Conservation (phyloP, 2,888 invertebrate species). For the Rhagium mordax region DNA sequence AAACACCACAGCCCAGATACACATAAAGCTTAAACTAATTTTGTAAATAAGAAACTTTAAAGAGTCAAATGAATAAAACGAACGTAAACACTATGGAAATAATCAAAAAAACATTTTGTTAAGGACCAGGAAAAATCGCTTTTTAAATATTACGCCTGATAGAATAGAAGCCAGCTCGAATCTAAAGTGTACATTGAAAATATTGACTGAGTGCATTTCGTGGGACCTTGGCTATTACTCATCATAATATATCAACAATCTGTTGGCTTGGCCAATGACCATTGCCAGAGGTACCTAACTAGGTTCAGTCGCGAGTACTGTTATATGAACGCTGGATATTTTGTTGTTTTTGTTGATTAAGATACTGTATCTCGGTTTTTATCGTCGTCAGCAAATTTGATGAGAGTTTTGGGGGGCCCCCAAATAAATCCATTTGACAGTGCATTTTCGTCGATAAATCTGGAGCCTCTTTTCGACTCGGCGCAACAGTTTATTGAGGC, state of each 20-base stretch:
- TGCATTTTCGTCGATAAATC: background rate
- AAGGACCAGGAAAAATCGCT: too few relatives aligned
- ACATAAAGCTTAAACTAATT: too few relatives aligned
- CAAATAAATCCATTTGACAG: background rate
- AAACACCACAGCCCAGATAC: too few relatives aligned
- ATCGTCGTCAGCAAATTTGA: background rate
- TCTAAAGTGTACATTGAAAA: background rate
- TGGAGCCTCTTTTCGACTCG: too few relatives aligned
- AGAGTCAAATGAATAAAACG: too few relatives aligned
- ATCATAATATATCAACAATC: background rate
- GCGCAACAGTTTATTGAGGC: too few relatives aligned
- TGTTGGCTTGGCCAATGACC: background rate
- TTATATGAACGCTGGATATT: background rate
- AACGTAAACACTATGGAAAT: too few relatives aligned
- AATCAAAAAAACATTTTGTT: too few relatives aligned
- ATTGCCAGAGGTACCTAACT: background rate
- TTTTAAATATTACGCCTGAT: too few relatives aligned
- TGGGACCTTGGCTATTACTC: background rate
- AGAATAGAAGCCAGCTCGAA: too few relatives aligned
- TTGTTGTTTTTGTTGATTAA: background rate
- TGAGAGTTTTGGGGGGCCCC: background rate
- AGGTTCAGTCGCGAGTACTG: background rate
- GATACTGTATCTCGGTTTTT: background rate
- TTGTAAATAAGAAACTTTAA: too few relatives aligned
- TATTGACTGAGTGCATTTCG: background rate